These are phyloP conservation scores for Marmota flaviventris DNA, from an alignment of 2,113 vertebrate genomes.

Conservation along the genomic window DNA sequence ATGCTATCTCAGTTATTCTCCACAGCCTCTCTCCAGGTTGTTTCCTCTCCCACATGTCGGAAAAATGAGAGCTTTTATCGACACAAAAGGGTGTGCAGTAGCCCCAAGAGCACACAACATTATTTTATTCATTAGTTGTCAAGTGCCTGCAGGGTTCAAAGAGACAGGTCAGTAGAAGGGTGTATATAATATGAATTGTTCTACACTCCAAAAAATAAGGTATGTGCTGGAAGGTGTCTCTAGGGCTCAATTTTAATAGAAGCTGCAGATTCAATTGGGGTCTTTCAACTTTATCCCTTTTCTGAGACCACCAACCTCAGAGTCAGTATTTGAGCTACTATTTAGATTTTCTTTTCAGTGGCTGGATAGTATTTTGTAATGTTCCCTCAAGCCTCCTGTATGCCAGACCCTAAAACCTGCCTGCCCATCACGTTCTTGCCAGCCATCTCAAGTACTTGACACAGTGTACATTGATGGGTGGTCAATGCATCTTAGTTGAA, in stretches of 20 bases:
- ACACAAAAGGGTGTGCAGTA: conserved; percentile 68
- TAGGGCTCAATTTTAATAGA: conserved; percentile 77
- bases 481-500: background rate
- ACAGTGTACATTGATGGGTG: background rate
- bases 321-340: conserved; percentile 46
- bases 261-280: conserved; percentile 53
- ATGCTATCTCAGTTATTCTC: conserved; percentile 54
- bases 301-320: conserved; percentile 60
- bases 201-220: conserved; percentile 58
- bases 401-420: background rate
- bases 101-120: conserved; percentile 72
- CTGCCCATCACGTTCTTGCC: background rate
- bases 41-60: background rate
- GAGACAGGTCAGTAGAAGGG: conserved; percentile 76
- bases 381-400: background rate
- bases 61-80: conserved; percentile 80
- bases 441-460: background rate
- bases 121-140: conserved; percentile 84
- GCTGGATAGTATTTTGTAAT: conserved; percentile 29
- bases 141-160: conserved; percentile 80
- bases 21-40: conserved; percentile 48
- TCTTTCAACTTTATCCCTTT: conserved; percentile 68
- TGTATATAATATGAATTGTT: conserved; percentile 79
- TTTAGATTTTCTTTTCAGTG: conserved; percentile 55
- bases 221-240: conserved; percentile 74